These are phyloP conservation scores for Chlorospingus flavigularis DNA, from an alignment of 2,797 vertebrate species.

Conservation along the genomic window DNA sequence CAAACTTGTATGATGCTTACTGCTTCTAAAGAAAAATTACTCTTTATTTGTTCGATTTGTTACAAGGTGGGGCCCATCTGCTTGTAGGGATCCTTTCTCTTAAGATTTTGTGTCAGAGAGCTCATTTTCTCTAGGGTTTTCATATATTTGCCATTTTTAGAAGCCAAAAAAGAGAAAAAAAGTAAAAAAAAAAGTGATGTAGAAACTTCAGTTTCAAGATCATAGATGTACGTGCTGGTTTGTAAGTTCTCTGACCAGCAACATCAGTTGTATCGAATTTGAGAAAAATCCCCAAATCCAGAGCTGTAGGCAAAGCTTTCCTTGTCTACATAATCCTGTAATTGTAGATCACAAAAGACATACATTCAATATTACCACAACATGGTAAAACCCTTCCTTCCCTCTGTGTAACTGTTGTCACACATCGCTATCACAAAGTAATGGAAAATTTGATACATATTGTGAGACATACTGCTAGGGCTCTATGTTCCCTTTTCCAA, in stretches of 20 bases:
- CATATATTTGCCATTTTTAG: background rate
- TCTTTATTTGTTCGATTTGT: conserved; percentile 31
- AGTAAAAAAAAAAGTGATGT: background rate
- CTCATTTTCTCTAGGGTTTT: background rate
- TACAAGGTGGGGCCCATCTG: conserved; percentile 24
- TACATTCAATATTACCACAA: background rate
- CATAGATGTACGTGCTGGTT: background rate
- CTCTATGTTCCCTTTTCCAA: background rate
- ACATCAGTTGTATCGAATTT: background rate
- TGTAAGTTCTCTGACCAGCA: background rate
- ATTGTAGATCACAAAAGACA: background rate
- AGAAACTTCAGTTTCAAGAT: background rate
- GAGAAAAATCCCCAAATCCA: background rate
- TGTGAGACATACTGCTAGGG: background rate
- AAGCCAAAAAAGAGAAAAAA: background rate
- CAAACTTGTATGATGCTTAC: conserved; percentile 40
- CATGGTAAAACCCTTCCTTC: background rate
- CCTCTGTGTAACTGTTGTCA: background rate
- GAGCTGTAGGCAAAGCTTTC: background rate
- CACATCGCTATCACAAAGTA: background rate
- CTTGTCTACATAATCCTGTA: background rate
- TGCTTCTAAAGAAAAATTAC: conserved; percentile 47
- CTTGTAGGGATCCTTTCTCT: background rate
- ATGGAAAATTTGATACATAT: background rate
- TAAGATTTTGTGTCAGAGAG: background rate